Evolutionary conservation across 2,797 vertebrate species (phyloP), one percentile per base, ranked within the genome.

Genomic region (Echiichthys vipera): DNA sequence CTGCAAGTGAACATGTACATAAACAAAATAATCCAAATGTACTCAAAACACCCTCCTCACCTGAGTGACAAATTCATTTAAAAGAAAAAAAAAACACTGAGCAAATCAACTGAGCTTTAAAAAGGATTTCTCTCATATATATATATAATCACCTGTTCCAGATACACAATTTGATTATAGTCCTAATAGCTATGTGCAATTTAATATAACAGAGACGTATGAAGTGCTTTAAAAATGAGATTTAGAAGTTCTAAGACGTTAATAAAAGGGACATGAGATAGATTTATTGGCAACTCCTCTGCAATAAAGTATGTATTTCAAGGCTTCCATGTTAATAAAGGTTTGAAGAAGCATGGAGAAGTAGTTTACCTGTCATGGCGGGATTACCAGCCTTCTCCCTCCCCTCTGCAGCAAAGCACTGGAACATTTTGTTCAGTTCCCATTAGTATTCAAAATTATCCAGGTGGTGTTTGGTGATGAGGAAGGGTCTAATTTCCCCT

Each of bases 401-500:
- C 70, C 70, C 39, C 30, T 74, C 67, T 64, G 64, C 67, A 73
- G 78, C 72, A 65, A 70, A 82, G 64, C 57, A 69, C 27, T 65
- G 34, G 47, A 78, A 74, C 14, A 14, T 55, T n/a, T 63, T 74
- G 76, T 80, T 81, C 77, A 78, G 67, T 81, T 85, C 57, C 65
- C 66, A 78, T 71, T 80, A 78, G 72, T 67, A 56, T 71, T 74
- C 68, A 71, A 71, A 78, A 70, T 56, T 65, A 53, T 62, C 70
- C 29, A 32, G 49, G 49, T 77, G 34, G 59, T 67, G 71, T 66
- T 80, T 29, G 55, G 32, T 36, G 58, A 37, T 36, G 49, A 71
- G 70, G 37, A 59, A 51, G 47, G 34, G 20, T 62, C 72, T 80
- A 18, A 53, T 15, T 58, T 74, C 62, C 65, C 49, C 55, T 76